Evolutionary conservation across 2,797 vertebrate genomes (phyloP).

Genomic region (Brachyrhaphis roseni): DNA sequence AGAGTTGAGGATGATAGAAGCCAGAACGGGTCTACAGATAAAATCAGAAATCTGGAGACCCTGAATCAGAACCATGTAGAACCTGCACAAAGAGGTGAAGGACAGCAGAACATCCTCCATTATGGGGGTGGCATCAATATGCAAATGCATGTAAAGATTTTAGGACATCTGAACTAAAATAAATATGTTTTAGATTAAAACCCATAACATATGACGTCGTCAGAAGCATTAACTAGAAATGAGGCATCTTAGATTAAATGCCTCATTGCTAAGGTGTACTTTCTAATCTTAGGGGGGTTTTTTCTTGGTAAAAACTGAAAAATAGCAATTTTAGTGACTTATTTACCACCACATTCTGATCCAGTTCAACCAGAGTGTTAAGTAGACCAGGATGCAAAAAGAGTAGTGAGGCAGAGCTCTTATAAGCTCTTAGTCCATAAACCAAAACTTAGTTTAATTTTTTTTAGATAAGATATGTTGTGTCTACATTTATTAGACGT

Average conservation of each 20-base stretch:
- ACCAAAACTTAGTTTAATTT: not conserved
- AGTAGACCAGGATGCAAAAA: not conserved
- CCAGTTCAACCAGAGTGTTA: not conserved
- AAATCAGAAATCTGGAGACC: conserved; percentile 97
- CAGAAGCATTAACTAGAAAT: not conserved
- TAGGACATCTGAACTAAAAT: not conserved
- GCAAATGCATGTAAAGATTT: not conserved
- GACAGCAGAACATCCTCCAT: not conserved
- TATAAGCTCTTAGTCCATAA: not conserved
- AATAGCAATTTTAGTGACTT: not conserved
- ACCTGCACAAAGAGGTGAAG: conserved; percentile 76
- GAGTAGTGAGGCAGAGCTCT: not conserved
- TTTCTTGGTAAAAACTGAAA: not conserved
- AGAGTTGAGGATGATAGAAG: conserved; percentile 96
- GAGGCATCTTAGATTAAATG: not conserved
- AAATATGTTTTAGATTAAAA: not conserved
- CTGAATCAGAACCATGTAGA: conserved; percentile 99
- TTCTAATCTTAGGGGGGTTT: not conserved
- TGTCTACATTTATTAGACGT: not conserved
- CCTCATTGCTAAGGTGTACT: not conserved
- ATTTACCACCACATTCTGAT: not conserved
- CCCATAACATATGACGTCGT: not conserved
- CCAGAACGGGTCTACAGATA: conserved; percentile 92
- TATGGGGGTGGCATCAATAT: not conserved
- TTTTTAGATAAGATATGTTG: not conserved